A percentile compares a stretch with the other conserved stretches of the same genome.
phyloP scores from a whole-genome alignment of 2,797 vertebrate species.

The Sylvia borin region DNA sequence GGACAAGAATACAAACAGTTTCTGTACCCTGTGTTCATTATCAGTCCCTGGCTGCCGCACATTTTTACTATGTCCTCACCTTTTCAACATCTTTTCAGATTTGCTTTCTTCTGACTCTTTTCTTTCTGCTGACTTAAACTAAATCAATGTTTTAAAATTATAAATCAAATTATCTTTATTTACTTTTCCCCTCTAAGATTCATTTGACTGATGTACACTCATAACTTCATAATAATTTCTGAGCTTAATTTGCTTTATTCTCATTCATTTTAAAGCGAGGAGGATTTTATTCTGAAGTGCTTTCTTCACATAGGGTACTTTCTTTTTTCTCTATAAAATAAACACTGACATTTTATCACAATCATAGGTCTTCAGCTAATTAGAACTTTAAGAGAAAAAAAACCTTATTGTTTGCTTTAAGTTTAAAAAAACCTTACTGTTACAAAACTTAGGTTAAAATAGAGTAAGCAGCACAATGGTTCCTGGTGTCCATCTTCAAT shows the following conservation, averaged over 20 bases:
- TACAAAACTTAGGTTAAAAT: not conserved
- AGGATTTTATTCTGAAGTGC: not conserved
- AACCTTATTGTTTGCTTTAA: not conserved
- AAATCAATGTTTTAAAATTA: not conserved
- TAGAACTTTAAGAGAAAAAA: not conserved
- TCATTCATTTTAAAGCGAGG: not conserved
- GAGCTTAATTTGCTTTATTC: not conserved
- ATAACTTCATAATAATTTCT: not conserved
- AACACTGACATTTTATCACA: not conserved
- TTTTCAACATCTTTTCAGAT: not conserved
- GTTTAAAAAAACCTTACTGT: no score
- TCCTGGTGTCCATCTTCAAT: not conserved
- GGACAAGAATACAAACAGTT: not conserved
- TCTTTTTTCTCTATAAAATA: not conserved
- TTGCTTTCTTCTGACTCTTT: not conserved
- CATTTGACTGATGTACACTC: not conserved
- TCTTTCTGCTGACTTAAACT: not conserved
- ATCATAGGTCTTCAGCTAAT: not conserved
- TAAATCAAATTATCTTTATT: not conserved
- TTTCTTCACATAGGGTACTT: not conserved
- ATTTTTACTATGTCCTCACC: not conserved
- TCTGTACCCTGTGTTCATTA: not conserved
- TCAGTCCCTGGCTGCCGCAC: not conserved
- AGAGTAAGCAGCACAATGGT: accelerated
- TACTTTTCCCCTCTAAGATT: not conserved